Base-by-base conservation (phyloP, 2,797 vertebrate species). In the Gymnoscopelus braueri region DNA sequence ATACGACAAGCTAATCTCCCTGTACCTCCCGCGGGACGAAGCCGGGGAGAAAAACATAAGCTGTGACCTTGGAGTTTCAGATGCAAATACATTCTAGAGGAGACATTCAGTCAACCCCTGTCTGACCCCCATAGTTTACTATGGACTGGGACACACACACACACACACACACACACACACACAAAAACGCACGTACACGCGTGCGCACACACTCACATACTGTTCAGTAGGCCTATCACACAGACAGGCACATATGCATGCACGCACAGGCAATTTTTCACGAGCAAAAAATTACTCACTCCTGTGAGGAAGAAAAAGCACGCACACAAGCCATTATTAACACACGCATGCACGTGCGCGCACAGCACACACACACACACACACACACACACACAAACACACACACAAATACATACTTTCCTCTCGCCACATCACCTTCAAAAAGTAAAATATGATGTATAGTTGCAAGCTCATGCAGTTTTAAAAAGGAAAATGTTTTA, bases 51-150 rank as follows among this genome's bases (percentile, higher is more conserved):
- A 89, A 89, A 87, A 80, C 84, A 86, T 89, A 69, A 87, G 69
- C 62, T 53, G 48, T 79, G 84, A 91, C 91, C 90, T 93, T 92
- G 89, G 64, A 86, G 79, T 75, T 90, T 88, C 81, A 88, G 79
- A 89, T 88, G 87, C 81, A 86, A 67, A 91, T 86, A 87, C 84
- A 85, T 90, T 87, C 75, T 80, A 70, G 65, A 80, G 79, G 77
- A 88, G 80, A 88, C 84, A 80, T 82, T 63, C 75, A 23, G 78
- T 24, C 71, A 56, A 87, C 81, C 79, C 75, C 63, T 11, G 5
- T 2, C 4, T 81, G 76, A 86, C 78, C 85, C 74, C 74, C 35
- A 69, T 53, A 65, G 35, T 67, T 82, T 68, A 82, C 71, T 26
- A 23, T 4, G 2, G 23, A 80, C 77, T 44, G 2, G 15, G 39